Evolutionary conservation across 53 echinoderm and acorn worm genomes (phyloP).

Genomic region (Echinometra lucunter): DNA sequence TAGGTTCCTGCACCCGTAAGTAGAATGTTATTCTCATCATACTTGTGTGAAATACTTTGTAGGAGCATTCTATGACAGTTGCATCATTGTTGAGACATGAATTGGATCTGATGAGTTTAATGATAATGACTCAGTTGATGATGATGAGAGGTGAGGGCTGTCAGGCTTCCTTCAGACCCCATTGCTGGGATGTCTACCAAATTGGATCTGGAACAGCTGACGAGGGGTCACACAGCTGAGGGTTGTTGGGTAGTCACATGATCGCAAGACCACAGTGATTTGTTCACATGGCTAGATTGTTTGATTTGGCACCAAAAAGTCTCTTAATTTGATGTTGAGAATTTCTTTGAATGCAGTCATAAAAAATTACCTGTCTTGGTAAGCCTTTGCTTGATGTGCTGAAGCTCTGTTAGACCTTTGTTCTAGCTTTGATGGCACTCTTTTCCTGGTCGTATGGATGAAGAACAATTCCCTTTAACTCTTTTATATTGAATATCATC

Average conservation of each 20-base stretch:
- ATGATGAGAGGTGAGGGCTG: background rate
- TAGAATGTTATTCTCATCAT: background rate
- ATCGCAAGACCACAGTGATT: background rate
- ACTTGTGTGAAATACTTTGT: background rate
- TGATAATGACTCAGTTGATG: background rate
- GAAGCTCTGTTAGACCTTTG: no score
- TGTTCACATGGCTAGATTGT: background rate
- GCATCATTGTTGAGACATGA: background rate
- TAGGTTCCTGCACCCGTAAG: background rate
- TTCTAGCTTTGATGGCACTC: no score
- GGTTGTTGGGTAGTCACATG: slow-evolving; percentile 1
- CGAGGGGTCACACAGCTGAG: slow-evolving; percentile 35
- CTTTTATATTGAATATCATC: no score
- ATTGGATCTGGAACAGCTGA: slow-evolving; percentile 46
- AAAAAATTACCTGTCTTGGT: no score
- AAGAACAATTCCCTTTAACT: no score
- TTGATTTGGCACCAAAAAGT: background rate
- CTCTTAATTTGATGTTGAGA: no score
- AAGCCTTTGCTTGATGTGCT: no score
- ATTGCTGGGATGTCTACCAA: slow-evolving; percentile 46
- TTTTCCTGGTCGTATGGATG: no score
- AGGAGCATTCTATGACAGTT: background rate
- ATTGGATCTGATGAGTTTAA: background rate
- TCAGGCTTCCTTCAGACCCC: slow-evolving; percentile 8
- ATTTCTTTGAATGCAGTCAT: no score